Percentiles rank a stretch among this genome's conserved stretches.
phyloP scores from a whole-genome alignment of 30 jellyfish, hydroid and myxozoan species.

The Rhopilema esculentum region DNA sequence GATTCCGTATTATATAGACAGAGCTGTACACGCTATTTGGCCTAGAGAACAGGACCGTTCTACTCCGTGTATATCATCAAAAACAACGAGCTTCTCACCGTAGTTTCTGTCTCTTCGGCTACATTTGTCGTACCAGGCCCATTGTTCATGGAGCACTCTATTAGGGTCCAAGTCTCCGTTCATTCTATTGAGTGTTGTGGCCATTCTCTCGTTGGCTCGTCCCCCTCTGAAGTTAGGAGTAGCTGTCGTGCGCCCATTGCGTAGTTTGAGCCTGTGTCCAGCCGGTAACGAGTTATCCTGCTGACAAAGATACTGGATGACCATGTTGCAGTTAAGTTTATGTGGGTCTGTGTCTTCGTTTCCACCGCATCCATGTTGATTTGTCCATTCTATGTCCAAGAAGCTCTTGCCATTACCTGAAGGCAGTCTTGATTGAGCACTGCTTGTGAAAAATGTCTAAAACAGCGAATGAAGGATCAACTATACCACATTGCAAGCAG shows the following conservation, averaged over 20 bases:
- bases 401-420: constrained; percentile 58
- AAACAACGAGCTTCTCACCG: constrained; percentile 56
- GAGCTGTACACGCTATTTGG: too few species aligned
- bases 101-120: constrained; percentile 77
- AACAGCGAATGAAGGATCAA: background rate
- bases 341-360: constrained; percentile 91
- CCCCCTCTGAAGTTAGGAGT: constrained; percentile 64
- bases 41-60: too few species aligned
- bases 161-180: constrained; percentile 28
- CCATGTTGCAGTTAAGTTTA: constrained; percentile 88
- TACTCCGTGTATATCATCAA: too few species aligned
- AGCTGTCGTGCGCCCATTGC: constrained; percentile 76
- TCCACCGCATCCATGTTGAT: constrained; percentile 99
- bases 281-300: constrained; percentile 52
- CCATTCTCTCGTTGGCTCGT: constrained; percentile 12
- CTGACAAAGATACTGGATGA: constrained; percentile 83
- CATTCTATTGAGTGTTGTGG: constrained; percentile 13
- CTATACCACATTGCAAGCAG: background rate
- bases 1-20: too few species aligned
- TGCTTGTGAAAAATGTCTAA: constrained; percentile 59
- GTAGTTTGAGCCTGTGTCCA: constrained; percentile 25
- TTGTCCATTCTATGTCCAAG: constrained; percentile 86
- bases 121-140: constrained; percentile 91
- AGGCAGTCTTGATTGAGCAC: constrained; percentile 39
- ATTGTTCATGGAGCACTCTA: constrained; percentile 83